These are phyloP conservation scores for Etheostoma nigrum DNA, from an alignment of 2,797 vertebrate species.

Conservation along the genomic window DNA sequence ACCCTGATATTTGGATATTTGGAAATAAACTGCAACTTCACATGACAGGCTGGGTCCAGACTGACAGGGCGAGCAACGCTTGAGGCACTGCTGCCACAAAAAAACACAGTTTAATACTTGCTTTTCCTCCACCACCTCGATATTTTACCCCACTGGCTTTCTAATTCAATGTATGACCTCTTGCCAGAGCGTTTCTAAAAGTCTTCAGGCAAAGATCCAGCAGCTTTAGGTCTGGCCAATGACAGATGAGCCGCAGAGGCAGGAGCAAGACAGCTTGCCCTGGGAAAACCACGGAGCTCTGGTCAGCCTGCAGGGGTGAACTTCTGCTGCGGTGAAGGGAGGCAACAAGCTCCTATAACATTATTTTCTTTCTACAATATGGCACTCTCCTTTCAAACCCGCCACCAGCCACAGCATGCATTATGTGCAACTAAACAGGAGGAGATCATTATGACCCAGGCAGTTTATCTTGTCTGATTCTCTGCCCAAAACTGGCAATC, in stretches of 20 bases:
- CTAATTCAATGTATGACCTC: constrained; percentile 86
- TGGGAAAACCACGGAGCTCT: constrained; percentile 80
- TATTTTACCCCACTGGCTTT: constrained; percentile 78
- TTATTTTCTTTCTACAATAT: constrained; percentile 68
- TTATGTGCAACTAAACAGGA: constrained; percentile 50
- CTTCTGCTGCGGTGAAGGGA: constrained; percentile 61
- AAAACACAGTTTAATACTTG: constrained; percentile 80
- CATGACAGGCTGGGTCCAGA: constrained; percentile 56
- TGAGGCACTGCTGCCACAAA: constrained; percentile 63
- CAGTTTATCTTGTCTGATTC: constrained; percentile 53
- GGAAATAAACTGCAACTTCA: constrained; percentile 56
- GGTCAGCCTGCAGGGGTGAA: constrained; percentile 80
- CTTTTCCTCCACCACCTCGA: constrained; percentile 75
- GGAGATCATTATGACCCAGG: constrained; percentile 45
- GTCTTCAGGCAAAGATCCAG: constrained; percentile 84
- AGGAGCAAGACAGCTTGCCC: constrained; percentile 82
- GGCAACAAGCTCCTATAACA: constrained; percentile 55
- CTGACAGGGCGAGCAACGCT: constrained; percentile 60
- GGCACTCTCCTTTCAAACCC: constrained; percentile 61
- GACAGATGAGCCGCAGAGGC: constrained; percentile 82
- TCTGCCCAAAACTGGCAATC: constrained; percentile 25
- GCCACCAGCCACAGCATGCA: constrained; percentile 56
- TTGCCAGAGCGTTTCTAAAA: constrained; percentile 83
- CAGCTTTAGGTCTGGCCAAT: constrained; percentile 82
- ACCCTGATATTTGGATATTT: constrained; percentile 56